Evolutionary conservation across 2,797 vertebrate species (phyloP).

Genomic region (Margarornis squamiger): DNA sequence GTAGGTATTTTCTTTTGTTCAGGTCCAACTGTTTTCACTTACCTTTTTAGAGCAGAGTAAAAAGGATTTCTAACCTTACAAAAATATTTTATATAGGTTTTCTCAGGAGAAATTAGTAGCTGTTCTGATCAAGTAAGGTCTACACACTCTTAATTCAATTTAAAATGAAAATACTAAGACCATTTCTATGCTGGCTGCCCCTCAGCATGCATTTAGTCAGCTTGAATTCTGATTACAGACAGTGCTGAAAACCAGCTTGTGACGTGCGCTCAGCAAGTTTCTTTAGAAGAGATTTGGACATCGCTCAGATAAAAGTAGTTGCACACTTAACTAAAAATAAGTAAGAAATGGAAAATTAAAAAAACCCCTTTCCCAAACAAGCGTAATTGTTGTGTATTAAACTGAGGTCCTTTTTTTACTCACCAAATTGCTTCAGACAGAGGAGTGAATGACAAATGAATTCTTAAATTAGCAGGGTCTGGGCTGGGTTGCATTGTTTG

Average conservation of each 20-base stretch:
- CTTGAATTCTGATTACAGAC: conserved; percentile 14
- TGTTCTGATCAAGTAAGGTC: not conserved
- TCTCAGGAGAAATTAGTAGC: conserved; percentile 6
- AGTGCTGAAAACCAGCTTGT: not conserved
- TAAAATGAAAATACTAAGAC: conserved; percentile 4
- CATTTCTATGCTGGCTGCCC: not conserved
- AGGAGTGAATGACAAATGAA: not conserved
- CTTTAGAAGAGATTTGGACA: not conserved
- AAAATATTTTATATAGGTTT: not conserved
- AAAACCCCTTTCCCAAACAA: not conserved
- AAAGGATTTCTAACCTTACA: not conserved
- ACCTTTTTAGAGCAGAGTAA: not conserved
- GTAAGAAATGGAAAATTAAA: not conserved
- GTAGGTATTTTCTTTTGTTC: conserved; percentile 4
- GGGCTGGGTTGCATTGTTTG: not conserved
- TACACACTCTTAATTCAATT: conserved; percentile 9
- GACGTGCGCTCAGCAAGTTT: not conserved
- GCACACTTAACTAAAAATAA: not conserved
- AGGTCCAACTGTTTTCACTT: conserved; percentile 18
- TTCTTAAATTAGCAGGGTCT: not conserved
- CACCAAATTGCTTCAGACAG: not conserved
- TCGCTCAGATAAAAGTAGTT: not conserved
- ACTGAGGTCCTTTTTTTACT: not conserved
- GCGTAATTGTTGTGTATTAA: not conserved
- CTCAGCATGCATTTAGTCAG: not conserved